phyloP scores from a whole-genome alignment of 2,888 invertebrate genomes.

The Octonoba sinensis region DNA sequence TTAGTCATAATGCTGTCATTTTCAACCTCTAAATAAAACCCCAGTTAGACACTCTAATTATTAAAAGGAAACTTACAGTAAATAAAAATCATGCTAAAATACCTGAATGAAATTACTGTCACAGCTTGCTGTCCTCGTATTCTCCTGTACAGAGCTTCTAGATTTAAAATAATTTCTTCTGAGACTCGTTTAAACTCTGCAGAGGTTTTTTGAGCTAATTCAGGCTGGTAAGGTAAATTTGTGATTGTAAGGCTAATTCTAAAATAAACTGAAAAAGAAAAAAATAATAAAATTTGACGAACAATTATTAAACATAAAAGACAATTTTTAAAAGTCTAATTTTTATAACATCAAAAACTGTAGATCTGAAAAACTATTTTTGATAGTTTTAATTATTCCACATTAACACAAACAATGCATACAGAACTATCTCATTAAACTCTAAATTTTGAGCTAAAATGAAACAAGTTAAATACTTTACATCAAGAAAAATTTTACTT shows the following conservation, averaged over 20 bases:
- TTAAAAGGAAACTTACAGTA: too few relatives aligned
- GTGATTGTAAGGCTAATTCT: conserved; percentile 76
- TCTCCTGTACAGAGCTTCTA: conserved; percentile 76
- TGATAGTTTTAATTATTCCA: too few relatives aligned
- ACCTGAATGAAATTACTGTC: conserved; percentile 81
- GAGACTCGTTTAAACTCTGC: conserved; percentile 76
- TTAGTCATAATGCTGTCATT: too few relatives aligned
- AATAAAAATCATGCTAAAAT: conserved; percentile 67
- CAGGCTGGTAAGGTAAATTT: conserved; percentile 76
- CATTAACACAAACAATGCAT: too few relatives aligned
- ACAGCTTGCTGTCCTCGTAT: conserved; percentile 76
- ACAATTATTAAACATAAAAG: background rate
- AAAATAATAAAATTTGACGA: background rate
- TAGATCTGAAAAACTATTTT: background rate
- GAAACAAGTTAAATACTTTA: too few relatives aligned
- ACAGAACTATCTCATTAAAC: too few relatives aligned
- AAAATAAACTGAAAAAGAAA: conserved; percentile 72
- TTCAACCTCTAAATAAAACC: too few relatives aligned
- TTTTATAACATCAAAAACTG: background rate
- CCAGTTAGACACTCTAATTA: too few relatives aligned
- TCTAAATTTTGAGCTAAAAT: too few relatives aligned
- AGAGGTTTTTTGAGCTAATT: conserved; percentile 77
- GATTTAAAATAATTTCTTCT: conserved; percentile 75
- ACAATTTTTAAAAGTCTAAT: background rate
- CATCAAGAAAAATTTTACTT: too few relatives aligned